A percentile compares a stretch with the other conserved stretches of the same genome.
Conservation (phyloP, 2,113 vertebrate genomes). For the Cephalopholis sonnerati region DNA sequence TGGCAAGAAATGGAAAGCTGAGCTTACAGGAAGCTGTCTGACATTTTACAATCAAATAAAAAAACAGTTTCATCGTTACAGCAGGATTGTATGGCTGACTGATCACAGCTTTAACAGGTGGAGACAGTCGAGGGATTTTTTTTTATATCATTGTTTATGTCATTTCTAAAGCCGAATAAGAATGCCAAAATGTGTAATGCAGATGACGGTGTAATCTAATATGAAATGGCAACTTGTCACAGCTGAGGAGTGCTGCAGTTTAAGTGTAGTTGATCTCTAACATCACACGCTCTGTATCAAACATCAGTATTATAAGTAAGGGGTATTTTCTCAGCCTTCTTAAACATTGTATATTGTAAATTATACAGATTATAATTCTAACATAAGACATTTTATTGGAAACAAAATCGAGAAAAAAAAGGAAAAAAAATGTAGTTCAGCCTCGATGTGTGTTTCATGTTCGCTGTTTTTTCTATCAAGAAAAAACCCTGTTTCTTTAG, state of each 20-base stretch:
- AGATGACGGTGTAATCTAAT: constrained; percentile 90
- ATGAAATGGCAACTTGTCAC: constrained; percentile 89
- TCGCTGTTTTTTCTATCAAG: constrained; percentile 89
- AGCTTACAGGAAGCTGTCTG: constrained; percentile 34
- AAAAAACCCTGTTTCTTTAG: constrained; percentile 65
- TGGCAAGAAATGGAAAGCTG: constrained; percentile 24
- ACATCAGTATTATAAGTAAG: constrained; percentile 94
- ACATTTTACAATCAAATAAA: constrained; percentile 16
- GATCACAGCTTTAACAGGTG: constrained; percentile 61
- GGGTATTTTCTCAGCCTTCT: constrained; percentile 97
- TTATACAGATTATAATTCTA: constrained; percentile 98
- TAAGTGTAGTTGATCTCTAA: constrained; percentile 89
- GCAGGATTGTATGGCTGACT: constrained; percentile 11
- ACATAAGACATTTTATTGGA: constrained; percentile 89
- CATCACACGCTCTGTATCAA: constrained; percentile 91
- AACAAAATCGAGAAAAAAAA: constrained; percentile 83
- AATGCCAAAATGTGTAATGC: constrained; percentile 87
- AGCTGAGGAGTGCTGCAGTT: constrained; percentile 87
- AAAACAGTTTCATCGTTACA: constrained; percentile 14
- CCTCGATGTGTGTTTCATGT: constrained; percentile 95
- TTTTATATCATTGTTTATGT: constrained; percentile 42
- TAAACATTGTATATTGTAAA: constrained; percentile 99
- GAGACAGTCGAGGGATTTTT: constrained; percentile 24
- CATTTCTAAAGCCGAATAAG: constrained; percentile 85
- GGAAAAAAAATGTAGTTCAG: constrained; percentile 89